Conservation (phyloP, 2,888 invertebrate genomes). For the Pediacus dermestoides region DNA sequence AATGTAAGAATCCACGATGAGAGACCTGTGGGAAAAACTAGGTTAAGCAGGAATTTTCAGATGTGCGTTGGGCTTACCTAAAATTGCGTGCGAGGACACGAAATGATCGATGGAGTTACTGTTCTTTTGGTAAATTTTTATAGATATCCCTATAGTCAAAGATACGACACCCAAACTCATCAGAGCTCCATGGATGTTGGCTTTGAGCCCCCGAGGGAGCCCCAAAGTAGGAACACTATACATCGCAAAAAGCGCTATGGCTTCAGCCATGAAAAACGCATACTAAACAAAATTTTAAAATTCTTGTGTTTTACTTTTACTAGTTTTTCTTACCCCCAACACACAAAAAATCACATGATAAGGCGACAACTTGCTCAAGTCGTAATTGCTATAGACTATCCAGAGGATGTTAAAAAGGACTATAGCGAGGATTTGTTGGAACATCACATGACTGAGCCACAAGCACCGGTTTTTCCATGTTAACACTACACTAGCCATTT, state of each 20-base stretch:
- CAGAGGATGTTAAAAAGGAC: constrained; percentile 28
- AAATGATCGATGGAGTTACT: constrained; percentile 29
- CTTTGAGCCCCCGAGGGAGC: constrained; percentile 25
- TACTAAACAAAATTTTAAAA: constrained; percentile 27
- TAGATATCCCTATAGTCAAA: constrained; percentile 32
- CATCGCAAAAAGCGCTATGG: constrained; percentile 32
- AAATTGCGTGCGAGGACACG: constrained; percentile 29
- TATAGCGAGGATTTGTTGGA: constrained; percentile 27
- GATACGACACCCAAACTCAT: constrained; percentile 28
- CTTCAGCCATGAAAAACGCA: constrained; percentile 35
- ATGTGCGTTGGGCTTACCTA: constrained; percentile 24
- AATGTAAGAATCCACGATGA: constrained; percentile 23
- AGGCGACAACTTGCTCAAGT: constrained; percentile 17
- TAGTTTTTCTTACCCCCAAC: constrained; percentile 35
- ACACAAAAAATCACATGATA: constrained; percentile 39
- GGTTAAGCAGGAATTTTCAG: too few relatives aligned
- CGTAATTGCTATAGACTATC: constrained; percentile 22
- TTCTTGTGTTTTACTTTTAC: neutral
- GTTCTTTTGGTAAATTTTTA: constrained; percentile 34
- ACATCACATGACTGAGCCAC: constrained; percentile 20
- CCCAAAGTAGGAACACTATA: constrained; percentile 31
- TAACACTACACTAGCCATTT: too few relatives aligned
- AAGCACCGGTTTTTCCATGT: too few relatives aligned
- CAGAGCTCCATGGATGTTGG: constrained; percentile 29
- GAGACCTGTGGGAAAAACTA: too few relatives aligned